Evolutionary conservation across 2,113 vertebrate genomes (phyloP).

Genomic region (Lucifuga dentata): DNA sequence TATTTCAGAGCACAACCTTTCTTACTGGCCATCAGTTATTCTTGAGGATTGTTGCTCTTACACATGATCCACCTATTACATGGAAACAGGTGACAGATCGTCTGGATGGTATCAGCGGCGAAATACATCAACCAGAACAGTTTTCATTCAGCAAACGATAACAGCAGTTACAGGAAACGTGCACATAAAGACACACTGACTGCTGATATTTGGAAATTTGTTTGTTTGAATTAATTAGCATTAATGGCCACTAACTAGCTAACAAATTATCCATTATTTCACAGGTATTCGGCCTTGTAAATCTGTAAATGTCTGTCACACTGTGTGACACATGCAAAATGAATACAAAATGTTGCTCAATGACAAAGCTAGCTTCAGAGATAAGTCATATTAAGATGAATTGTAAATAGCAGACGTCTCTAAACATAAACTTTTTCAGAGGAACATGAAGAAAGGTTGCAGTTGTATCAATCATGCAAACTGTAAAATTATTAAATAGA

Average conservation of each 20-base stretch:
- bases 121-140: conserved; percentile 4
- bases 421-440: no score
- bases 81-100: conserved; percentile 34
- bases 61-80: conserved; percentile 65
- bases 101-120: conserved; percentile 8
- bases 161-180: conserved; percentile 4
- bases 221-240: background rate
- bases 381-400: no score
- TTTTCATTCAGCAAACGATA: conserved; percentile 29
- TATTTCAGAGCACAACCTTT: conserved; percentile 61
- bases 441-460: no score
- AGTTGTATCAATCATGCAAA: no score
- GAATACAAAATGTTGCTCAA: background rate
- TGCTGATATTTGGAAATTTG: background rate
- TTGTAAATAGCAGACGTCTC: no score
- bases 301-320: no score
- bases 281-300: no score
- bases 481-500: no score
- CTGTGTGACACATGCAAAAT: background rate
- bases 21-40: conserved; percentile 55
- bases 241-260: no score
- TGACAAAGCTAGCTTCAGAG: no score
- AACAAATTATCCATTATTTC: no score
- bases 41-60: conserved; percentile 40
- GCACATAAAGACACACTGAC: background rate